phyloP scores from a whole-genome alignment of 2,797 vertebrate genomes.

The Melanotaenia parkinsoni region DNA sequence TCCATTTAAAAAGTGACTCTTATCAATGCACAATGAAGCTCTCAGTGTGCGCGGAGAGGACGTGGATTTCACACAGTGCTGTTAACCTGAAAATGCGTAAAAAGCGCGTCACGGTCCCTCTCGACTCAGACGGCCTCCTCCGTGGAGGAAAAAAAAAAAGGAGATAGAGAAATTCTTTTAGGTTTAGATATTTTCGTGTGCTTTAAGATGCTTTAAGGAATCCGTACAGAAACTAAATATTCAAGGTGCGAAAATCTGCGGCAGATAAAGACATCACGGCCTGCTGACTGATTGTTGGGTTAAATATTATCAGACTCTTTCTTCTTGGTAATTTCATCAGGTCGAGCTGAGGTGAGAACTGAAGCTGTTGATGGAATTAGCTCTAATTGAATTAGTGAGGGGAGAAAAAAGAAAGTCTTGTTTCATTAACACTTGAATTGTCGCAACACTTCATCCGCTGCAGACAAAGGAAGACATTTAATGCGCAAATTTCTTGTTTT shows the following conservation, averaged over 20 bases:
- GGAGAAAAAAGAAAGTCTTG: background rate
- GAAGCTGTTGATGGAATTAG: constrained; percentile 70
- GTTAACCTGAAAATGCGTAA: constrained; percentile 82
- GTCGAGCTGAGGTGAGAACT: constrained; percentile 53
- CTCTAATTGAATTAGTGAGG: constrained; percentile 64
- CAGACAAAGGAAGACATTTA: constrained; percentile 8
- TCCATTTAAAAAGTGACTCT: constrained; percentile 41
- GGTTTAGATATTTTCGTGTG: background rate
- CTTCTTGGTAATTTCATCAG: constrained; percentile 69
- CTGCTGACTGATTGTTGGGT: constrained; percentile 24
- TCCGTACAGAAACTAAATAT: background rate
- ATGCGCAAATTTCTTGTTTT: constrained; percentile 3
- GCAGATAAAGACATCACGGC: background rate
- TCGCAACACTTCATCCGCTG: constrained; percentile 17
- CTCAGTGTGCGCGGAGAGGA: constrained; percentile 71
- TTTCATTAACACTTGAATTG: constrained; percentile 54
- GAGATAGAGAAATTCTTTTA: background rate
- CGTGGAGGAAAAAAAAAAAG: constrained; percentile 38
- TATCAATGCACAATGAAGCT: constrained; percentile 81
- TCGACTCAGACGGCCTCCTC: constrained; percentile 55
- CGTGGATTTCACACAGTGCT: constrained; percentile 75
- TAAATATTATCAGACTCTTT: constrained; percentile 64
- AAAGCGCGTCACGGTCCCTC: constrained; percentile 78
- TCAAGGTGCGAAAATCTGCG: background rate
- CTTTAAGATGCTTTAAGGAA: too few species aligned